Evolutionary conservation across 2,888 invertebrate species (phyloP).

Genomic region (Arctia plantaginis): DNA sequence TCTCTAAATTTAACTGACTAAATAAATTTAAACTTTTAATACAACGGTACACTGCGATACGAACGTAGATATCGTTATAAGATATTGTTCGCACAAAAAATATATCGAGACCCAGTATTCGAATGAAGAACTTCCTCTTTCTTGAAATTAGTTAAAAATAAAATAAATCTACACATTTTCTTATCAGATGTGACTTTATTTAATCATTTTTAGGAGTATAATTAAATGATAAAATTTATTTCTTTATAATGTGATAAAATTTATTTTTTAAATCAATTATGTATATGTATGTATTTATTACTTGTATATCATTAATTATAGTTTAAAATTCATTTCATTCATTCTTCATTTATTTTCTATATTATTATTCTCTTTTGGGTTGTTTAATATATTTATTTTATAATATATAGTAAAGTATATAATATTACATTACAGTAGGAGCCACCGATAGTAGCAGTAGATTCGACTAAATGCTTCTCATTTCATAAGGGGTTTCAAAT

Average conservation of each 20-base stretch:
- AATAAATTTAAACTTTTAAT: constrained; percentile 49
- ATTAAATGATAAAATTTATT: neutral
- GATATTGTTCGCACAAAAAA: no score
- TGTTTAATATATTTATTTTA: neutral
- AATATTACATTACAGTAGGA: neutral
- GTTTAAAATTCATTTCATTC: neutral
- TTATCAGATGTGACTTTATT: neutral
- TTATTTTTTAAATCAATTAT: neutral
- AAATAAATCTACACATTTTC: no score
- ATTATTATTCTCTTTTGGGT: neutral
- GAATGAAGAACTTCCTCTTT: neutral
- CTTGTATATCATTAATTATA: neutral
- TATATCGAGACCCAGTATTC: neutral
- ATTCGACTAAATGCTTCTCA: constrained; percentile 29
- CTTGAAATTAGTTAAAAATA: no score
- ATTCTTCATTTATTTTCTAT: neutral
- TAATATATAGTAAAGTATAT: neutral
- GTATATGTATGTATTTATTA: no score
- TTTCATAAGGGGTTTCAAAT: constrained; percentile 5
- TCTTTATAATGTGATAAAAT: constrained; percentile 4
- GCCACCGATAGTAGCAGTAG: neutral
- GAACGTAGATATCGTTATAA: no score
- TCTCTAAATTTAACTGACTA: constrained; percentile 81
- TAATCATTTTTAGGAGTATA: neutral
- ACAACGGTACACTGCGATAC: no score